Evolutionary conservation across 2,113 vertebrate genomes (phyloP).

Genomic region (Axis porcinus): DNA sequence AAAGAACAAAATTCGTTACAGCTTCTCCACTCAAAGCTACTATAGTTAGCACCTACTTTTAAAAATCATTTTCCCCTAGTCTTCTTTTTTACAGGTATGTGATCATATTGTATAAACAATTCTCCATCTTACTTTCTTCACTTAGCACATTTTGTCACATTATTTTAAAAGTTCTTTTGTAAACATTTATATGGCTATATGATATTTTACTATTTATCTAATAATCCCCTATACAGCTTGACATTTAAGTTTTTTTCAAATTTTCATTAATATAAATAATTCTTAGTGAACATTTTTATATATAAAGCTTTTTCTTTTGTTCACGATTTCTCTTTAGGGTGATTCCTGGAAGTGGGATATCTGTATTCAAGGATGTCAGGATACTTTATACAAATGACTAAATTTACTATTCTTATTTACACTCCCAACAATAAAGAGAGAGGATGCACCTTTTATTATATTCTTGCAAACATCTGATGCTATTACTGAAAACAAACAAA

Average conservation of each 20-base stretch:
- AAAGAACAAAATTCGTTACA: neutral
- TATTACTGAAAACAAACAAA: neutral
- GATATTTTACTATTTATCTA: neutral
- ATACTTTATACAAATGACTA: neutral
- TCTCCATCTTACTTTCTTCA: neutral
- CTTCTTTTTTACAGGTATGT: neutral
- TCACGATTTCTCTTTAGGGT: neutral
- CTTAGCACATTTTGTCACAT: neutral
- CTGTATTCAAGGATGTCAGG: neutral
- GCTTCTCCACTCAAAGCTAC: neutral
- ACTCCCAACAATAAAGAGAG: neutral
- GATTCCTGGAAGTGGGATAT: neutral
- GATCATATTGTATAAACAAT: neutral
- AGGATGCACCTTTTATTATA: neutral
- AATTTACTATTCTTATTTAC: conserved; percentile 1
- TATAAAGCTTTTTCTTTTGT: neutral
- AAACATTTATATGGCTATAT: neutral
- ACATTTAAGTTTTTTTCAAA: neutral
- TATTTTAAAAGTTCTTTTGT: neutral
- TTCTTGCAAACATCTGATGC: neutral
- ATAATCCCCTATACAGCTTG: neutral
- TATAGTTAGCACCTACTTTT: neutral
- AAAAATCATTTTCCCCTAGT: neutral
- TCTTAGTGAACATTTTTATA: neutral
- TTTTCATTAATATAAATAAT: neutral